Percentiles rank a stretch among this genome's conserved stretches.
phyloP scores from a whole-genome alignment of 2,113 vertebrate species.

The Laterallus jamaicensis region DNA sequence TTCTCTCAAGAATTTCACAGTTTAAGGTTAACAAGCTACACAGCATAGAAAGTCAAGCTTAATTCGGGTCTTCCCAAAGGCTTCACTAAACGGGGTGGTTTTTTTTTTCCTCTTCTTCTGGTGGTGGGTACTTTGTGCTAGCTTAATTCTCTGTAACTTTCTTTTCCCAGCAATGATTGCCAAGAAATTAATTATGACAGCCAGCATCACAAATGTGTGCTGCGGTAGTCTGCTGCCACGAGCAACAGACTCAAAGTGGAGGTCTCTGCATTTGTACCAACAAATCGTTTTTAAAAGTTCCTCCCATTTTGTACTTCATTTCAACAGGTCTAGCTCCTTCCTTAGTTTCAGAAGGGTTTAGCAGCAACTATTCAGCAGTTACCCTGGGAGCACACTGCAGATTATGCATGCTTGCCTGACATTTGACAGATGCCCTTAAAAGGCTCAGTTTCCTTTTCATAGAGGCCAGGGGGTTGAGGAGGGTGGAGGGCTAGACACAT shows the following conservation, averaged over 20 bases:
- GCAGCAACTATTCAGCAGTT: slow-evolving; percentile 24
- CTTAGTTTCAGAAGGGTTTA: slow-evolving; percentile 27
- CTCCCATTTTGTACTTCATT: not conserved
- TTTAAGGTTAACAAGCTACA: slow-evolving; percentile 46
- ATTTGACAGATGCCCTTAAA: slow-evolving; percentile 56
- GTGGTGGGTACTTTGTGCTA: not conserved
- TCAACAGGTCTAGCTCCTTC: slow-evolving; percentile 3
- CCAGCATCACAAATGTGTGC: fast-evolving
- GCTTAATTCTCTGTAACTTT: slow-evolving; percentile 21
- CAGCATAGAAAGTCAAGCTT: not conserved
- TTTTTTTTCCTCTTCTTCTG: not conserved
- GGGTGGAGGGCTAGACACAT: slow-evolving; percentile 43
- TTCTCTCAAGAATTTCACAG: slow-evolving; percentile 27
- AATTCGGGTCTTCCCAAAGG: slow-evolving; percentile 12
- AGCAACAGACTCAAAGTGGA: not conserved
- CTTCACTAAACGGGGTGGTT: not conserved
- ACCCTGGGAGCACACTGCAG: slow-evolving; percentile 34
- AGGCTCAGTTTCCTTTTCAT: slow-evolving; percentile 22
- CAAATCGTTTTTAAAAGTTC: not conserved
- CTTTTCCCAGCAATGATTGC: not conserved
- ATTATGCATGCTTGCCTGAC: slow-evolving; percentile 63
- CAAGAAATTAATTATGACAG: slow-evolving; percentile 54
- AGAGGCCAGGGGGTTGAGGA: slow-evolving; percentile 16
- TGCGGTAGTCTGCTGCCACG: not conserved
- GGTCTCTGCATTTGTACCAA: not conserved